Conservation (phyloP, 1,140 invertebrate genomes). For the Apis dorsata region DNA sequence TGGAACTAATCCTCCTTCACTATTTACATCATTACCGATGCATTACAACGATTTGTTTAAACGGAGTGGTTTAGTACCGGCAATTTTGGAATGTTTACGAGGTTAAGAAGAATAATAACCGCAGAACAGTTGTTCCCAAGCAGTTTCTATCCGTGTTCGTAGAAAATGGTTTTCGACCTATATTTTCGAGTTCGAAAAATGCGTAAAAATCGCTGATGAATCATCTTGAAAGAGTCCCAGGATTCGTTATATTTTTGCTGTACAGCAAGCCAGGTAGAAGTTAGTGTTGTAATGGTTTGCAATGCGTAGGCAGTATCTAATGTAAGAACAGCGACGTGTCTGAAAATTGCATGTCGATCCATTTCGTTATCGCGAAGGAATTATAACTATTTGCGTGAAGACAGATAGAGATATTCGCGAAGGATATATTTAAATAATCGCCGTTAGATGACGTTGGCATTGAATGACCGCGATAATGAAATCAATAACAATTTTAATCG, state of each 20-base stretch:
- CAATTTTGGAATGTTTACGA: background rate
- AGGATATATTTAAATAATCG: background rate
- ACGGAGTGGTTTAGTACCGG: background rate
- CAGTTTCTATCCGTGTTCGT: too few relatives aligned
- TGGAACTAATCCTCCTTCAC: background rate
- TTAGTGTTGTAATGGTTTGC: slow-evolving; percentile 56
- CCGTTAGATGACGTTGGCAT: background rate
- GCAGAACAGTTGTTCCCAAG: background rate
- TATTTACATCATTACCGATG: background rate
- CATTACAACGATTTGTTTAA: background rate
- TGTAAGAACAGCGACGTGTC: slow-evolving; percentile 51
- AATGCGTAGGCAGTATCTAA: slow-evolving; percentile 44
- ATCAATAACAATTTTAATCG: too few relatives aligned
- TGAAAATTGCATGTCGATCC: slow-evolving; percentile 29
- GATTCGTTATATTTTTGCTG: slow-evolving; percentile 59
- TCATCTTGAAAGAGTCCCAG: slow-evolving; percentile 30
- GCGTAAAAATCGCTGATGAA: slow-evolving; percentile 16
- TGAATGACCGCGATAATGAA: background rate
- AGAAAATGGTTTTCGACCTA: background rate
- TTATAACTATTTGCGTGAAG: slow-evolving; percentile 39
- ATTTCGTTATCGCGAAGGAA: slow-evolving; percentile 14
- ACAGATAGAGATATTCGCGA: background rate
- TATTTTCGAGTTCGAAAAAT: slow-evolving; percentile 39
- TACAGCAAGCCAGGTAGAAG: slow-evolving; percentile 48
- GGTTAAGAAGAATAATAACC: background rate